Conservation (phyloP, 1,140 invertebrate species). For the Archegozetes longisetosus region DNA sequence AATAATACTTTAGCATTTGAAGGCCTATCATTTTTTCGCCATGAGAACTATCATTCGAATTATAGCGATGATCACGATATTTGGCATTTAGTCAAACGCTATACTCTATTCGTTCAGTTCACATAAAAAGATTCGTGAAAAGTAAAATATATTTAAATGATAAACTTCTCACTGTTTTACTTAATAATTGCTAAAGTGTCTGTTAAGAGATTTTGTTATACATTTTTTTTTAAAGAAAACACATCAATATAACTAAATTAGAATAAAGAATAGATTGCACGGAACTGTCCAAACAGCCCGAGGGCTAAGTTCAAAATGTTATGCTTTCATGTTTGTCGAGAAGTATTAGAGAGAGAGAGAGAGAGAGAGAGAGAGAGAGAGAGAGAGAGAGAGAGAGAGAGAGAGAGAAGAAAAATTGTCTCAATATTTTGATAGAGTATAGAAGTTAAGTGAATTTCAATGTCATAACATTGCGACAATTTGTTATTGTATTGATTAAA, state of each 20-base stretch:
- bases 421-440: background rate
- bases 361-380: background rate
- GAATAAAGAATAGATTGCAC: background rate
- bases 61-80: background rate
- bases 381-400: background rate
- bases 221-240: too few species aligned
- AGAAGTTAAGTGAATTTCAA: too few species aligned
- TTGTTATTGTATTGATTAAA: too few species aligned
- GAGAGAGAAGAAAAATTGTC: background rate
- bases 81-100: background rate
- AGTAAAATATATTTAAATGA: too few species aligned
- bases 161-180: too few species aligned
- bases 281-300: background rate
- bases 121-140: too few species aligned
- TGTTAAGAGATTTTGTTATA: too few species aligned
- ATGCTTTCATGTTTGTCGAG: background rate
- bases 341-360: background rate
- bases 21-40: background rate
- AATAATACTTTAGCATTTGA: background rate
- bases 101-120: too few species aligned
- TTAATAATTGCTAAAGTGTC: too few species aligned
- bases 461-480: too few species aligned
- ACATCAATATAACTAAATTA: background rate
- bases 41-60: background rate
- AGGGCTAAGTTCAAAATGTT: background rate